phyloP scores from a whole-genome alignment of 1,140 invertebrate species.

The Scylla paramamosain region DNA sequence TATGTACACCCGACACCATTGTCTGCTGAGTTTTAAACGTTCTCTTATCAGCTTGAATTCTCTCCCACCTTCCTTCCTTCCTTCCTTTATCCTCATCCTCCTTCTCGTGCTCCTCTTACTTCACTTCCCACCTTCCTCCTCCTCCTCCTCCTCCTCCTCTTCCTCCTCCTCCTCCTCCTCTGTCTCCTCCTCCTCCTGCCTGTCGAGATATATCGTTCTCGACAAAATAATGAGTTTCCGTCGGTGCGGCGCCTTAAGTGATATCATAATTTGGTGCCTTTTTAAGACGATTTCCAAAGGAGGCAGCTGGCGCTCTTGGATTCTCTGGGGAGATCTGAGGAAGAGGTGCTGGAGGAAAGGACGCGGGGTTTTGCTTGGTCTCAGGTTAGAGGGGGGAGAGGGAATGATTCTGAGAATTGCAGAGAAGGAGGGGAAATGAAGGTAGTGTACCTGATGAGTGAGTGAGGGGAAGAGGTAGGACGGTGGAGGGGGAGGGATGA shows the following conservation, averaged over 20 bases:
- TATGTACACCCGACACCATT: background rate
- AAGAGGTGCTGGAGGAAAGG: too few species aligned
- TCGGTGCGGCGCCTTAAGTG: constrained; percentile 17
- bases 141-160: background rate
- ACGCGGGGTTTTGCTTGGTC: too few species aligned
- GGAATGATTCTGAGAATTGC: too few species aligned
- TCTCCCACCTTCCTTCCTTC: background rate
- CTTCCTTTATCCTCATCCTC: background rate
- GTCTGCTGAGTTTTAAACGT: background rate
- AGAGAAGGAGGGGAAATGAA: too few species aligned
- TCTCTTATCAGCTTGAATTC: background rate
- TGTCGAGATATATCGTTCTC: constrained; percentile 7
- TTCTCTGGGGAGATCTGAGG: background rate
- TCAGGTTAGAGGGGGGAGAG: too few species aligned
- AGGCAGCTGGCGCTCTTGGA: constrained; percentile 7
- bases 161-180: background rate
- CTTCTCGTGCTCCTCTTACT: background rate
- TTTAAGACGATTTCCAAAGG: constrained; percentile 31
- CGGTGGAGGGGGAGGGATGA: too few species aligned
- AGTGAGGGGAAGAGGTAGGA: too few species aligned
- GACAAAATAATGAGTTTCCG: constrained; percentile 30
- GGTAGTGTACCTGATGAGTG: too few species aligned
- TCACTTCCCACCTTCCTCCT: background rate
- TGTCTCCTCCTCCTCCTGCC: background rate
- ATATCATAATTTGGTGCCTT: constrained; percentile 36